phyloP scores from a whole-genome alignment of 2,113 vertebrate genomes.

The Lycaon pictus region DNA sequence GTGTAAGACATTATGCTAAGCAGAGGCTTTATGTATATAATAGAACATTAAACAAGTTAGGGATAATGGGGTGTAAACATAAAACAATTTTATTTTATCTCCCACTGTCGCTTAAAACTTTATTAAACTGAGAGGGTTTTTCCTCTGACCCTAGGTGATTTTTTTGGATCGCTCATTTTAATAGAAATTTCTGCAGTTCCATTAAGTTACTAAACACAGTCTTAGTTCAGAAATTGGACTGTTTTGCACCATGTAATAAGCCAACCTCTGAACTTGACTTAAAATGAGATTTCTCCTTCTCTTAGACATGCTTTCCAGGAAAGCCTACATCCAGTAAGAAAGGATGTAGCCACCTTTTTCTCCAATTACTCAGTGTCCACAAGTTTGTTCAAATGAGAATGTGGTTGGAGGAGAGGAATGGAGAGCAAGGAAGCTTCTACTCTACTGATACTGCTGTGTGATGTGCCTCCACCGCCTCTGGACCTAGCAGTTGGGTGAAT shows the following conservation, averaged over 20 bases:
- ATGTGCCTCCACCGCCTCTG: background rate
- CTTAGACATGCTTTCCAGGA: background rate
- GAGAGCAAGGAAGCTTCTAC: background rate
- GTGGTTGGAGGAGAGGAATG: accelerated
- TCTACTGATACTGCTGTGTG: accelerated
- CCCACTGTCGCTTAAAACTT: slow-evolving; percentile 52
- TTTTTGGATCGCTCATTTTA: slow-evolving; percentile 35
- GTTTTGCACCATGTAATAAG: background rate
- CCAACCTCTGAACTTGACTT: slow-evolving; percentile 47
- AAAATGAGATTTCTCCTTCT: background rate
- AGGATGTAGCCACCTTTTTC: background rate
- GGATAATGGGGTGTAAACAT: slow-evolving; percentile 59
- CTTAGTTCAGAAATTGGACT: slow-evolving; percentile 9
- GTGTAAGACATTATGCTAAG: slow-evolving; percentile 62
- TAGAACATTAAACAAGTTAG: slow-evolving; percentile 60
- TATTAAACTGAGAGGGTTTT: slow-evolving; percentile 28
- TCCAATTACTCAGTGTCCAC: background rate
- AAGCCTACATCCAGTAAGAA: background rate
- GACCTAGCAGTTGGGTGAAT: background rate
- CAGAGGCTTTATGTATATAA: slow-evolving; percentile 50
- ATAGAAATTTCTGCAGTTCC: slow-evolving; percentile 2
- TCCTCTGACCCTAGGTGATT: background rate
- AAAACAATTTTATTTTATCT: slow-evolving; percentile 58
- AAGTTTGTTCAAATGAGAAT: background rate
- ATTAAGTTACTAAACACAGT: background rate